A percentile compares a stretch with the other conserved stretches of the same genome.
Conservation (phyloP, 1,140 invertebrate genomes). For the Zaprionus vittiger region DNA sequence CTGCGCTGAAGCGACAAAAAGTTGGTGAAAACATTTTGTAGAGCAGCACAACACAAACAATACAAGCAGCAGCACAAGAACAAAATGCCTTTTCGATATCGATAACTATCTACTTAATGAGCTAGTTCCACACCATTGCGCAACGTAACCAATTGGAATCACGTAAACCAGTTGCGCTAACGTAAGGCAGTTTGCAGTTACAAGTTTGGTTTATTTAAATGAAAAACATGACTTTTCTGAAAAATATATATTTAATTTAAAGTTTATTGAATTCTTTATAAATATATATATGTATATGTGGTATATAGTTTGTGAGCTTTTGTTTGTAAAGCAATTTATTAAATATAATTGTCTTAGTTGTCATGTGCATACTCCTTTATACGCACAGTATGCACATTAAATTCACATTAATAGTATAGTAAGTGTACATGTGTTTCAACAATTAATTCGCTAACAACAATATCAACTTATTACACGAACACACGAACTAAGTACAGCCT, state of each 20-base stretch:
- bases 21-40: conserved; percentile 7
- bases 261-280: conserved; percentile 3
- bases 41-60: not conserved
- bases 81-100: not conserved
- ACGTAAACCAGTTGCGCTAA: conserved; percentile 20
- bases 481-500: conserved; percentile 38
- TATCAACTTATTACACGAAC: conserved; percentile 29
- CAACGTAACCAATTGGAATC: not conserved
- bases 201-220: not conserved
- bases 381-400: conserved; percentile 44
- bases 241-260: not conserved
- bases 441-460: conserved; percentile 43
- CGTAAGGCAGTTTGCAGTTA: not conserved
- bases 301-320: conserved; percentile 12
- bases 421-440: conserved; percentile 37
- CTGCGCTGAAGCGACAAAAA: not conserved
- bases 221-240: not conserved
- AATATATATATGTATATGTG: not conserved
- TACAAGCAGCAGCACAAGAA: conserved; percentile 1
- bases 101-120: not conserved
- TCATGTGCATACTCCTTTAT: conserved; percentile 34
- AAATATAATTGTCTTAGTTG: conserved; percentile 53
- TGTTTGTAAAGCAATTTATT: conserved; percentile 46
- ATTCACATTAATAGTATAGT: conserved; percentile 38
- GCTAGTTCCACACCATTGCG: not conserved